Conservation (phyloP, 2,113 vertebrate genomes). For the Cettia cetti region DNA sequence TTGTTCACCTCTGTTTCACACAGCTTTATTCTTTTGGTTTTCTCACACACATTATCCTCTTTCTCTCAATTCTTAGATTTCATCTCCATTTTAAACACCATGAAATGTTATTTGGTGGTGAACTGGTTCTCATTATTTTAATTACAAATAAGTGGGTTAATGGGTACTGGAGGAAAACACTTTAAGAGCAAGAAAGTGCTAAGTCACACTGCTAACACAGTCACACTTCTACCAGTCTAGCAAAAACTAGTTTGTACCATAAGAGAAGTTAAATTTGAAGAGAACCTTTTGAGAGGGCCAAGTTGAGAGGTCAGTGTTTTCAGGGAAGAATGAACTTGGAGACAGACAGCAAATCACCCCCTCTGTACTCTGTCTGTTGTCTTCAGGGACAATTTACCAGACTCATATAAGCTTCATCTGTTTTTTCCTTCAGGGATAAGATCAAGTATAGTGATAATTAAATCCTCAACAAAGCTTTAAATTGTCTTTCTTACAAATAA, state of each 20-base stretch:
- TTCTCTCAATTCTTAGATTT: not conserved
- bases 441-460: not conserved
- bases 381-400: not conserved
- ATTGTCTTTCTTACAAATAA: not conserved
- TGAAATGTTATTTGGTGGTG: not conserved
- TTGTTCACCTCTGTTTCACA: not conserved
- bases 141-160: not conserved
- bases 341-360: not conserved
- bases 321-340: not conserved
- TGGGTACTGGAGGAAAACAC: not conserved
- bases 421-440: not conserved
- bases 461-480: not conserved
- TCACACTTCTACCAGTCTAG: not conserved
- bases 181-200: not conserved
- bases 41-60: not conserved
- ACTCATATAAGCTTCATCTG: not conserved
- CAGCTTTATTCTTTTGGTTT: not conserved
- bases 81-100: not conserved
- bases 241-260: not conserved
- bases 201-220: not conserved
- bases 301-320: not conserved
- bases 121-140: not conserved
- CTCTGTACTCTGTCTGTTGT: not conserved
- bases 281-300: not conserved
- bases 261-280: not conserved